Evolutionary conservation across 1,140 invertebrate species (phyloP).

Genomic region (Ostrea edulis): DNA sequence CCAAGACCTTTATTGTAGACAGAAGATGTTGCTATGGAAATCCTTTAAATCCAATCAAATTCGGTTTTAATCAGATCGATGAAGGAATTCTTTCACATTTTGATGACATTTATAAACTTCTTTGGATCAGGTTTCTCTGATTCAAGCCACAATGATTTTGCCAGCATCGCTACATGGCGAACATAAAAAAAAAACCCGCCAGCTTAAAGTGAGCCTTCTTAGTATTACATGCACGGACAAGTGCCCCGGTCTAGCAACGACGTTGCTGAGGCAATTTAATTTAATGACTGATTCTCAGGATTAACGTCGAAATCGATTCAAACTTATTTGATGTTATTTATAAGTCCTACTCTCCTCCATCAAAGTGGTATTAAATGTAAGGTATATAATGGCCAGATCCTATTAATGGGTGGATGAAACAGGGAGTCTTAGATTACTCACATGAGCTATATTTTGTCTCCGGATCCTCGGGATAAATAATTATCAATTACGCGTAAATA

Average conservation of each 20-base stretch:
- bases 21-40: too few relatives aligned
- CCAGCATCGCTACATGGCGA: too few relatives aligned
- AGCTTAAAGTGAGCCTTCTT: constrained; percentile 10
- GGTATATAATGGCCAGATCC: neutral
- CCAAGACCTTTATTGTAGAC: too few relatives aligned
- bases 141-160: too few relatives aligned
- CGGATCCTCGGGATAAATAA: neutral
- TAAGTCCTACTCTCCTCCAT: neutral
- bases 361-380: neutral
- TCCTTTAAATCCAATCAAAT: too few relatives aligned
- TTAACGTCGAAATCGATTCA: constrained; percentile 14
- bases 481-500: neutral
- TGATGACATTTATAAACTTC: too few relatives aligned
- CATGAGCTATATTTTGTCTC: neutral
- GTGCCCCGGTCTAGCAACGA: neutral
- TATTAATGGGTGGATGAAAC: neutral
- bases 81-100: too few relatives aligned
- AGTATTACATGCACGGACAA: constrained; percentile 19
- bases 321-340: constrained; percentile 34
- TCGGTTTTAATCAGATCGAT: too few relatives aligned
- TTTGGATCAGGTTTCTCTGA: too few relatives aligned
- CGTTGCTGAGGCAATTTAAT: constrained; percentile 34
- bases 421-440: neutral
- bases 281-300: constrained; percentile 29
- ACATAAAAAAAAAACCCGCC: too few relatives aligned